These are phyloP conservation scores for Sebastes ruberrimus DNA, from an alignment of 2,797 vertebrate genomes.

Conservation along the genomic window DNA sequence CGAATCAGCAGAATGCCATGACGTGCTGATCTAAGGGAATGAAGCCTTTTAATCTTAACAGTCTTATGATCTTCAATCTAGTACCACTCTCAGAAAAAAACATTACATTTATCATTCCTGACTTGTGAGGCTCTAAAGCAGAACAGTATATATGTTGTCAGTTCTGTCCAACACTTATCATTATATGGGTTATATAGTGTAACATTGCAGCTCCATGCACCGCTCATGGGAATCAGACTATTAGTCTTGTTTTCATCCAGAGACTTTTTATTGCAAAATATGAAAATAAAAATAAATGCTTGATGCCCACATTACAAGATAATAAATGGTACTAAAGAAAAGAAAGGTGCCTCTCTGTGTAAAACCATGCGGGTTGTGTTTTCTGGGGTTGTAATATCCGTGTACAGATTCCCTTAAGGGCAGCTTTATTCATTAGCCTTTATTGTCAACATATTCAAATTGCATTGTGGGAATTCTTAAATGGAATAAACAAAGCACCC, in stretches of 20 bases:
- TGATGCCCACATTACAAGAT: not conserved
- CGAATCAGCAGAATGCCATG: not conserved
- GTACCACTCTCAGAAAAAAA: not conserved
- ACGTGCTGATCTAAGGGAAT: not conserved
- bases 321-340: not conserved
- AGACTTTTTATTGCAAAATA: not conserved
- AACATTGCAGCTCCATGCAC: not conserved
- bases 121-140: not conserved
- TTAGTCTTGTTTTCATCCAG: not conserved
- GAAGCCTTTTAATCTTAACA: not conserved
- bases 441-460: conserved; percentile 8
- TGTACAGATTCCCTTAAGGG: conserved; percentile 2
- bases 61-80: not conserved
- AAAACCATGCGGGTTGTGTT: not conserved
- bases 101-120: not conserved
- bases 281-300: not conserved
- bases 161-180: not conserved
- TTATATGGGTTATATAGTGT: not conserved
- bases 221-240: not conserved
- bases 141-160: not conserved
- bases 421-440: conserved; percentile 16
- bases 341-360: not conserved
- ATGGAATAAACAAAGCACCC: conserved; percentile 9
- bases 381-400: not conserved
- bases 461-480: conserved; percentile 21